Base-by-base conservation (phyloP, 1,140 invertebrate genomes). In the Chelonus insularis region DNA sequence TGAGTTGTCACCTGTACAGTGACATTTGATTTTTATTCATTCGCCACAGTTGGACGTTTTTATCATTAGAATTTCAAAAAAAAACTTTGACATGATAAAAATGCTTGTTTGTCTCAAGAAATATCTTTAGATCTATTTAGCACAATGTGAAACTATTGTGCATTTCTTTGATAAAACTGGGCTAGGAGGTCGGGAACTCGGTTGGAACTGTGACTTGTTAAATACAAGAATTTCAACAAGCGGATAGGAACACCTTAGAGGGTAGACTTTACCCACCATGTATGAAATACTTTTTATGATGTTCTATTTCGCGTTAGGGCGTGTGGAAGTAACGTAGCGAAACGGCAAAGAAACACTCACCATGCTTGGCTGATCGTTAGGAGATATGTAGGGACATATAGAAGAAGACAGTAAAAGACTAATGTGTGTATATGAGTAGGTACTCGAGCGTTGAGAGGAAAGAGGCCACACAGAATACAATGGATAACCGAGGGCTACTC, bases 391-490 rank as follows among this genome's bases (percentile, higher is more conserved):
- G 34, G 52, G 34, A 18, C 52, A 41, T 8, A 20, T 4, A 14
- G 32, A 16, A 12, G 6, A 6, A n/a, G 18, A 8, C 16, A n/a
- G n/a, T 18, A 18, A 36, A 39, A 55, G 16, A 39, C n/a, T 29
- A 21, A 23, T 45, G 9, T 18, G n/a, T 45, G 37, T 25, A 37
- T 57, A n/a, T n/a, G 12, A 6, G 8, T 21, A 57, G 12, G 16
- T 45, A 21, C 21, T 43, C 6, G 11, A 14, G 37, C n/a, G 37
- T 11, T 39, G 37, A 39, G 37, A 39, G 37, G 21, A 36, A 57
- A 41, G 29, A 48, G 16, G 58, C 57, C 52, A 62, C 36, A 62
- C 65, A 34, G 50, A 62, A 70, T 66, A 74, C 69, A 68, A 72
- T 72, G 60, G 69, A 25, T 57, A 66, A 52, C 12, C 20, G 6